A percentile compares a stretch with the other conserved stretches of the same genome.
Evolutionary conservation across 2,888 invertebrate species (phyloP).

Genomic region (Tipula lateralis): DNA sequence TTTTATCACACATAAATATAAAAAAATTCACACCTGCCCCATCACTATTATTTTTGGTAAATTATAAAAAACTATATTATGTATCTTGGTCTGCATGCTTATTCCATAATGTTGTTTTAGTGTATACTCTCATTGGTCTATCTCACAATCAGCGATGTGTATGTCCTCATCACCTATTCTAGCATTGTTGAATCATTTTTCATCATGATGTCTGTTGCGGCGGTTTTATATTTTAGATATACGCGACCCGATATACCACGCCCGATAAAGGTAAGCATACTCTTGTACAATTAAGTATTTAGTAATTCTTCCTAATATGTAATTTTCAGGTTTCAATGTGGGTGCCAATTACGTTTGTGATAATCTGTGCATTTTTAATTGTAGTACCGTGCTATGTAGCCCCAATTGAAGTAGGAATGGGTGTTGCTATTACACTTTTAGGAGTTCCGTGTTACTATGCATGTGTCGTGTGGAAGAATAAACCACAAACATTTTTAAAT

Average conservation of each 20-base stretch:
- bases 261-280: constrained; percentile 68
- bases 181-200: constrained; percentile 91
- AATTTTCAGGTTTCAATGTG: constrained; percentile 59
- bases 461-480: constrained; percentile 63
- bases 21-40: constrained; percentile 73
- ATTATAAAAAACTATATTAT: constrained; percentile 38
- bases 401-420: constrained; percentile 74
- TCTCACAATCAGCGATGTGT: constrained; percentile 78
- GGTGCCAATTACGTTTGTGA: constrained; percentile 72
- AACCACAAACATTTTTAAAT: constrained; percentile 57
- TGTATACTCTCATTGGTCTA: constrained; percentile 77
- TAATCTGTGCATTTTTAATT: constrained; percentile 71
- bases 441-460: constrained; percentile 78
- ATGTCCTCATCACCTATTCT: constrained; percentile 82
- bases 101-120: constrained; percentile 49
- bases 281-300: no score
- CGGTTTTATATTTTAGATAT: constrained; percentile 77
- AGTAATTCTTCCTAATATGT: neutral
- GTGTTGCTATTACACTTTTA: constrained; percentile 69
- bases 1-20: constrained; percentile 73
- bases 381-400: constrained; percentile 74
- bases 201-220: constrained; percentile 79
- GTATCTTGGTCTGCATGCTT: neutral
- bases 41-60: constrained; percentile 76
- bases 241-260: constrained; percentile 71